A percentile compares a stretch with the other conserved stretches of the same genome.
Evolutionary conservation across 2,888 invertebrate genomes (phyloP).

Genomic region (Drosophila austrosaltans): DNA sequence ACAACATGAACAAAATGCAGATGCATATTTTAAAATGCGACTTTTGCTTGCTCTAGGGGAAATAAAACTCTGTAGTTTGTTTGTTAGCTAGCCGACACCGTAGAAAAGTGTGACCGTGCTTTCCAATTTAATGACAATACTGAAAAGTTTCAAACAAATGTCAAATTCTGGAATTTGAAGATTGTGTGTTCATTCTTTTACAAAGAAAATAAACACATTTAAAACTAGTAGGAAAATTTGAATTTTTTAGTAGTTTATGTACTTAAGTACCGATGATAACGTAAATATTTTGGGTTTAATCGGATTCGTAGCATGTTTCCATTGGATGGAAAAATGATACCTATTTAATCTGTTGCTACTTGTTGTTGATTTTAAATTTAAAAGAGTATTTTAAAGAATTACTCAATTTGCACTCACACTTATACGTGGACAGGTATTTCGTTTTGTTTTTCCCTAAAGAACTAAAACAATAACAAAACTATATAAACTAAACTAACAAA

Average conservation of each 20-base stretch:
- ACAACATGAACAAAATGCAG: conserved; percentile 26
- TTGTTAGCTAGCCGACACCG: neutral
- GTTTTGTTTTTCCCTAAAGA: conserved; percentile 12
- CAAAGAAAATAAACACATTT: no score
- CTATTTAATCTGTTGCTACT: neutral
- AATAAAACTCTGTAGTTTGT: neutral
- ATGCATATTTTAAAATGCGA: neutral
- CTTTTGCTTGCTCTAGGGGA: neutral
- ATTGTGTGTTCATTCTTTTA: no score
- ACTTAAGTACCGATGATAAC: no score
- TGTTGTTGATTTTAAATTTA: neutral
- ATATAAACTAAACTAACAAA: conserved; percentile 3
- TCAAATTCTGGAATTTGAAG: no score
- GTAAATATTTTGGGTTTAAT: neutral
- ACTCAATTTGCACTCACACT: conserved; percentile 1
- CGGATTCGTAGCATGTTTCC: neutral
- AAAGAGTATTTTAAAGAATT: neutral
- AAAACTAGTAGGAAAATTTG: no score
- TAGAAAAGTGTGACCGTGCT: neutral
- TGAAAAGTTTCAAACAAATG: neutral
- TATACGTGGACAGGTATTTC: conserved; percentile 14
- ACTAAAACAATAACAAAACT: conserved; percentile 7
- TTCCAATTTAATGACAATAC: neutral
- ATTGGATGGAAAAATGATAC: neutral
- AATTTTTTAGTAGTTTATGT: no score